Base-by-base conservation (phyloP, 2,888 invertebrate genomes). In the Alloscopus bannaensis region DNA sequence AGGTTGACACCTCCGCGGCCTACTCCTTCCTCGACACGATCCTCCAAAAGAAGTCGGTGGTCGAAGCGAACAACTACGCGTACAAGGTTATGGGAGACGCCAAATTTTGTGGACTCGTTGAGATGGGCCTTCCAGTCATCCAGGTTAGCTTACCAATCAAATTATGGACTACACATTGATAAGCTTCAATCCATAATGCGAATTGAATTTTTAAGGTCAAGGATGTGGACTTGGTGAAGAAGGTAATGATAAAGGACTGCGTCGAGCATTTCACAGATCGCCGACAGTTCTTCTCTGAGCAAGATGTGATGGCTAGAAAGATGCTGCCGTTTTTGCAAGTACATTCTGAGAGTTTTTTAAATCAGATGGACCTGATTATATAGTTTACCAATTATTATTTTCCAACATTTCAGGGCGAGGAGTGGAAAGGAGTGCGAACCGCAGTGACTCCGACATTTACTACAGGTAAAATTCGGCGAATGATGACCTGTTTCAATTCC, bases 201-300 rank as follows among this genome's bases (percentile, higher is more conserved):
- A n/a, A n/a, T n/a, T n/a, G n/a, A n/a, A n/a, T n/a, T n/a, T n/a
- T n/a, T n/a, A n/a, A n/a, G n/a, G n/a, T 75, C 0, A 80, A 65
- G 42, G 80, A 80, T 50, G 18, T 76, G 59, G 80, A 75, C 0
- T 13, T 80, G 0, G 3, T 70, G 3, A 57, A 65, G 52, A 55
- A 59, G 13, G 50, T 80, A 4, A 13, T 42, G 0, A 65, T 80
- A 3, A 80, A 80, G 16, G 65, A 75, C 28, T 80, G n/a, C n/a
- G n/a, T 80, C 57, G 70, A 80, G 28, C 59, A 75, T 18, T 80
- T 80, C 57, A 62, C 71, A 0, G 66, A 80, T 45, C 47, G 80
- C 0, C 64, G 71, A 4, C 16, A 11, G 22, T 40, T 57, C 16
- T 60, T 36, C n/a, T 0, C 16, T 3, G n/a, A 42, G 4, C 20